Evolutionary conservation across 2,113 vertebrate genomes (phyloP), one percentile per base, ranked within the genome.

Genomic region (Argyrosomus japonicus): DNA sequence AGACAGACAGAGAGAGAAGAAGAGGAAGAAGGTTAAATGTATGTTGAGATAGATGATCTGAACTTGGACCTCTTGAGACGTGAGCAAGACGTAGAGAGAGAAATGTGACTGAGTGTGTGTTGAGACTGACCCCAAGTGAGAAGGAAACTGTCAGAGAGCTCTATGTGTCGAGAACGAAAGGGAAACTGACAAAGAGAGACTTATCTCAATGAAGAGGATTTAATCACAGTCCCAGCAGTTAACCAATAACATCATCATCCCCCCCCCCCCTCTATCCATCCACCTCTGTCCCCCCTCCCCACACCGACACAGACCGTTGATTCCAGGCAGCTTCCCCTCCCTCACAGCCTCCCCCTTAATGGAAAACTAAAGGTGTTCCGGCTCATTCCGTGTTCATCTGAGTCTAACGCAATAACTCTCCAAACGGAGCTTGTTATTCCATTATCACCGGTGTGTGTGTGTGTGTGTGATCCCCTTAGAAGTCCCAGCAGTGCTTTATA

Each of bases 321-420:
- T 58, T 82, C 71, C 61, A 81, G 51, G 61, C 87, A 84, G 58
- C 78, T 53, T 81, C 56, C 67, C 67, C 61, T 67, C 65, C 77
- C 60, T 75, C 68, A 43, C 71, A 60, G 79, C 79, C 48, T 53
- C 72, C 50, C 58, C 29, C 68, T 82, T 86, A 91, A 92, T 90
- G 88, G 83, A 87, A 93, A 89, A 84, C 76, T 89, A 81, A 93
- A 92, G 90, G 84, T 88, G 91, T 92, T 91, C 87, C 58, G 75
- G 86, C 83, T 90, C 90, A 90, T 88, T 91, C 88, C 56, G 23
- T 29, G 45, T 82, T 81, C 76, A 86, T 84, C 74, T 81, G 81
- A 68, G 90, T 87, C 72, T 68, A 68, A 72, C 56, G 40, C 84
- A 71, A 65, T 88, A 83, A 86, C 75, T 77, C 77, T 89, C 78